Evolutionary conservation across 1,140 invertebrate genomes (phyloP).

Genomic region (Pogonus chalceus): DNA sequence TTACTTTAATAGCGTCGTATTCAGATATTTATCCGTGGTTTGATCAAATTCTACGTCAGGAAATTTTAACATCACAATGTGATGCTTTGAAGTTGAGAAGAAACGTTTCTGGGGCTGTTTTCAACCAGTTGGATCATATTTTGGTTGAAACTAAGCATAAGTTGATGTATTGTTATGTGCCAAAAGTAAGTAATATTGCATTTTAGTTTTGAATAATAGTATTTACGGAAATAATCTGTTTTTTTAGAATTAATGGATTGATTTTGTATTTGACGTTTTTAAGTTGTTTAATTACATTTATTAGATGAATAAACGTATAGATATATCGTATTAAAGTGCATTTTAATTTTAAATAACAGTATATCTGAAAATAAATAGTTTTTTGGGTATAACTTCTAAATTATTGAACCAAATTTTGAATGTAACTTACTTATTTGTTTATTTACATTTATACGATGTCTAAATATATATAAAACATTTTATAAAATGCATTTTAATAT

Average conservation of each 20-base stretch:
- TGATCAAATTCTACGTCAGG: constrained; percentile 48
- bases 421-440: too few relatives aligned
- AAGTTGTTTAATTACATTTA: too few relatives aligned
- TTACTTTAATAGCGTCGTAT: too few relatives aligned
- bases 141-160: constrained; percentile 71
- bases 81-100: constrained; percentile 37
- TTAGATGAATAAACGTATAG: too few relatives aligned
- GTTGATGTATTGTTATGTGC: constrained; percentile 84
- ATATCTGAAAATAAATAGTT: too few relatives aligned
- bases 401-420: too few relatives aligned
- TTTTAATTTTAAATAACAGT: too few relatives aligned
- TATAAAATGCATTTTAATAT: too few relatives aligned
- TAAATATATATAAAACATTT: constrained; percentile 11
- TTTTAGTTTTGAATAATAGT: constrained; percentile 10
- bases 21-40: constrained; percentile 33
- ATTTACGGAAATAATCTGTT: background rate
- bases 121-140: constrained; percentile 56
- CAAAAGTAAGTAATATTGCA: constrained; percentile 57
- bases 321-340: too few relatives aligned
- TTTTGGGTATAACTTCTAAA: too few relatives aligned
- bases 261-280: too few relatives aligned
- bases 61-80: constrained; percentile 55
- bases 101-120: constrained; percentile 30
- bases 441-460: too few relatives aligned
- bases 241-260: constrained; percentile 11